A percentile compares a stretch with the other conserved stretches of the same genome.
Conservation (phyloP, 2,888 invertebrate species). For the Drosophila borealis region DNA sequence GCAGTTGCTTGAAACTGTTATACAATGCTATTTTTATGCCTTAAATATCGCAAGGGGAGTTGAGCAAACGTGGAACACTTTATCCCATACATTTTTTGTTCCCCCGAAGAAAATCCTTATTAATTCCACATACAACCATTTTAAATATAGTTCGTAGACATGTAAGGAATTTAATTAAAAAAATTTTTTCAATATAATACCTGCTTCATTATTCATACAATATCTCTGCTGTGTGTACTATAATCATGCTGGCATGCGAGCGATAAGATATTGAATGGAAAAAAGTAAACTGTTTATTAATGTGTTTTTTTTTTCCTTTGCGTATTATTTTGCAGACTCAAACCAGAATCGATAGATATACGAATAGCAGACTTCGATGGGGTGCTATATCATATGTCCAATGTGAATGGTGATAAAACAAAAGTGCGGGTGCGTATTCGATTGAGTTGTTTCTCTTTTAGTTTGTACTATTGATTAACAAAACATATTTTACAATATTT, state of each 20-base stretch:
- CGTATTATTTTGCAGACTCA: conserved; percentile 85
- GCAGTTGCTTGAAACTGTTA: conserved; percentile 42
- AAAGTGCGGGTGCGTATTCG: conserved; percentile 95
- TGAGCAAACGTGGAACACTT: conserved; percentile 8
- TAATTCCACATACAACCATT: conserved; percentile 5
- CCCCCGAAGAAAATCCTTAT: conserved; percentile 5
- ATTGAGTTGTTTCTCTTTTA: not conserved
- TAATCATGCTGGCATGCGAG: conserved; percentile 30
- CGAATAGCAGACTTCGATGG: conserved; percentile 99
- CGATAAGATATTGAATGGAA: conserved; percentile 50
- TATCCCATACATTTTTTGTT: conserved; percentile 8
- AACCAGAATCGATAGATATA: conserved; percentile 98
- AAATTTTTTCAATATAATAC: not conserved
- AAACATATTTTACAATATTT: conserved; percentile 13
- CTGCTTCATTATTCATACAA: conserved; percentile 3
- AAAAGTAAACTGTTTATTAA: conserved; percentile 14
- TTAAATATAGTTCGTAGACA: conserved; percentile 14
- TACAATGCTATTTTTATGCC: not conserved
- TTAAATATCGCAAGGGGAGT: not conserved
- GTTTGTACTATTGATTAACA: not conserved
- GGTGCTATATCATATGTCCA: conserved; percentile 98
- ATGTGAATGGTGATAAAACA: conserved; percentile 97
- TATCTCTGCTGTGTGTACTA: conserved; percentile 8
- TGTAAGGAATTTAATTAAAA: not conserved
- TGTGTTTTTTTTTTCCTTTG: conserved; percentile 35